Conservation (phyloP, 2,888 invertebrate genomes). For the Choreutis nemorana region DNA sequence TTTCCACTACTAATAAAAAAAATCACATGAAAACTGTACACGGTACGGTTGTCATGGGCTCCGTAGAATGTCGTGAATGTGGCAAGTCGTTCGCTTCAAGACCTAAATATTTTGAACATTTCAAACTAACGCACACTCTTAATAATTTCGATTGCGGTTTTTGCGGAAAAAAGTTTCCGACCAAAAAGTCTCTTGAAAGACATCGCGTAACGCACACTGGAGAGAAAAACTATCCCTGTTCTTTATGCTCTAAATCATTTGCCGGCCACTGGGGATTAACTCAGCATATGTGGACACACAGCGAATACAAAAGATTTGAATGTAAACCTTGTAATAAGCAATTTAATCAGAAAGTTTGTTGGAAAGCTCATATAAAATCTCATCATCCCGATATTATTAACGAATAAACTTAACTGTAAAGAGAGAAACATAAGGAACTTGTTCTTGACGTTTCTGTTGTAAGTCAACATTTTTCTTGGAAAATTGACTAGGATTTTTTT, state of each 20-base stretch:
- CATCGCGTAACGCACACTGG: conserved; percentile 28
- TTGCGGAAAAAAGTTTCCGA: conserved; percentile 20
- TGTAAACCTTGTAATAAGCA: conserved; percentile 39
- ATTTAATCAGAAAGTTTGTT: conserved; percentile 44
- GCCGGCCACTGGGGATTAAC: conserved; percentile 6
- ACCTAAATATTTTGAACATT: too few relatives aligned
- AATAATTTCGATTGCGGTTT: conserved; percentile 1
- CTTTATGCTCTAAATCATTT: conserved; percentile 19
- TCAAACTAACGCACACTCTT: too few relatives aligned
- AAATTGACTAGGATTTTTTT: conserved; percentile 40
- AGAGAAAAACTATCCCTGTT: conserved; percentile 24
- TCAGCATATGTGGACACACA: conserved; percentile 8
- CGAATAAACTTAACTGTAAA: too few relatives aligned
- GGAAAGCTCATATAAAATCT: conserved; percentile 35
- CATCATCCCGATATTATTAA: too few relatives aligned
- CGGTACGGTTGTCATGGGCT: conserved; percentile 10
- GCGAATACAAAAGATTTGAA: conserved; percentile 4
- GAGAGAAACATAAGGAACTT: too few relatives aligned
- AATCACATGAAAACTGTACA: conserved; percentile 17
- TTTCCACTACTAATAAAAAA: conserved; percentile 14
- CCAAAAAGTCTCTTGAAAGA: conserved; percentile 24
- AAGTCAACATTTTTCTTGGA: too few relatives aligned
- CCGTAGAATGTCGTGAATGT: conserved; percentile 19
- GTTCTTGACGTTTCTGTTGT: too few relatives aligned
- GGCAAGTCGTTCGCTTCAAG: too few relatives aligned